Base-by-base conservation (phyloP, 2,888 invertebrate species). In the Helleia helle region DNA sequence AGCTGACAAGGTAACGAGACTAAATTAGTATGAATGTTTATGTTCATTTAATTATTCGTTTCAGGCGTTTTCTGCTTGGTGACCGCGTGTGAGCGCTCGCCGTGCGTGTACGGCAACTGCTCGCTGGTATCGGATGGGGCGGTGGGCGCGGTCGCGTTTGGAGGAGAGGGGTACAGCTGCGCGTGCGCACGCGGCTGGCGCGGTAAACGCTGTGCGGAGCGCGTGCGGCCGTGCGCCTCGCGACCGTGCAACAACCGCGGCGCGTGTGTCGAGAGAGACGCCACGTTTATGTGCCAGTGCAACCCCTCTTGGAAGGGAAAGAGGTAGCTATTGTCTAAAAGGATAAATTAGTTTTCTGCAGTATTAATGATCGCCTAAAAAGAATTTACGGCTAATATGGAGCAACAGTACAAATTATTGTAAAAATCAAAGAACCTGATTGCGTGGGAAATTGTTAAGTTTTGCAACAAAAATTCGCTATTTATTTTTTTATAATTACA, bases 221-320 rank as follows among this genome's bases (percentile, higher is more conserved):
- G 89, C 46, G 86, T 89, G 37, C 84, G 87, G 28, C 91, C 93
- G 0, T 94, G 94, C 67, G 89, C 90, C 12, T 84, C 89, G 0
- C 87, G 88, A 50, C 93, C 93, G 0, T 94, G 93, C 65, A 91
- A 91, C 63, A 89, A 89, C 42, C 81, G 92, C 11, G 94, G 94
- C 1, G 87, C 89, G 12, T 94, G 94, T 61, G 74, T 88, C 7
- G 91, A 91, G 55, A 77, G 87, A 34, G 90, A 89, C 48, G 89
- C 88, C 22, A 85, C 87, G 0, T 92, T 90, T 59, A 73, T 87
- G 42, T 94, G 94, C 62, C 86, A 88, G 50, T 91, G 94, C 61
- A 90, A 92, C 58, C 91, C 91, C 0, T 92, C 92, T 74, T 91
- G 90, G 89, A 89, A 89, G 62, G 91, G 91, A 1, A 75, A 76